phyloP scores from a whole-genome alignment of 2,888 invertebrate genomes.

The Thysanoteuthis rhombus region DNA sequence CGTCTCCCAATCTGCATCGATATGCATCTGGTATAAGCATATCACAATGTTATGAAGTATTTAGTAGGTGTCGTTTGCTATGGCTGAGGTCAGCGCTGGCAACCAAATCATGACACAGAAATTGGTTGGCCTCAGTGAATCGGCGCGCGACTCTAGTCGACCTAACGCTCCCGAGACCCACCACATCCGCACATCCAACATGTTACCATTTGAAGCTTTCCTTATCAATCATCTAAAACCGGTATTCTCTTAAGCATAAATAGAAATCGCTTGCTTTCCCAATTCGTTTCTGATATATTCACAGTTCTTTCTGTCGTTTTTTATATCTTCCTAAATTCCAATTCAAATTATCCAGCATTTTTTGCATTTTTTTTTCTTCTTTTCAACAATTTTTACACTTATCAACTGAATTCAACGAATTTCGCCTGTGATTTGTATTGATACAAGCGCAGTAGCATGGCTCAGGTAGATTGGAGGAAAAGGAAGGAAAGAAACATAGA shows the following conservation, averaged over 20 bases:
- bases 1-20: no score
- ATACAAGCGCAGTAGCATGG: background rate
- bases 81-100: background rate
- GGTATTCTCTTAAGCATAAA: background rate
- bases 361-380: background rate
- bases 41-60: no score
- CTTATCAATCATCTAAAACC: background rate
- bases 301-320: background rate
- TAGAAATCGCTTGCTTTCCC: background rate
- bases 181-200: background rate
- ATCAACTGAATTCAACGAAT: background rate
- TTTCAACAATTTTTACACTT: background rate
- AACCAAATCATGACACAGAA: background rate
- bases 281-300: background rate
- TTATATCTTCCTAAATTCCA: background rate
- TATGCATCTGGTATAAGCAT: no score
- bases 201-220: background rate
- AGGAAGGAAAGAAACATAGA: background rate
- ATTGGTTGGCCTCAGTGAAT: background rate
- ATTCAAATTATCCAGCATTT: background rate
- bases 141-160: background rate
- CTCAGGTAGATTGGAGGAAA: background rate
- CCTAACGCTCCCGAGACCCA: background rate
- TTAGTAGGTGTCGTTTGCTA: background rate
- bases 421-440: background rate